These are phyloP conservation scores for Chaetura pelagica DNA, from an alignment of 2,113 vertebrate species.

Conservation along the genomic window DNA sequence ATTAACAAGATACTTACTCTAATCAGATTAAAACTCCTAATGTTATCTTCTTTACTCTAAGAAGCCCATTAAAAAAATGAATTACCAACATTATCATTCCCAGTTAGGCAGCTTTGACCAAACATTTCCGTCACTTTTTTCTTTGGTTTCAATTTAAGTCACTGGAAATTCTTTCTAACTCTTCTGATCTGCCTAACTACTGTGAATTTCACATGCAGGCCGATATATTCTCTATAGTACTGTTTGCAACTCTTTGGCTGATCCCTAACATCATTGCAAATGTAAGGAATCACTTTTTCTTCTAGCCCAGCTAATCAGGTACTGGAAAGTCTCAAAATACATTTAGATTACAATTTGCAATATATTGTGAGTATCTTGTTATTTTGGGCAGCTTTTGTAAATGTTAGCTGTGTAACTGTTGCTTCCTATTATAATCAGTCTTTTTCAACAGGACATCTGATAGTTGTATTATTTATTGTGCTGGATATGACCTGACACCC, in stretches of 20 bases:
- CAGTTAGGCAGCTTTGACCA: neutral
- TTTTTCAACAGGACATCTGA: neutral
- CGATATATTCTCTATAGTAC: neutral
- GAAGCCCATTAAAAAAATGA: constrained; percentile 38
- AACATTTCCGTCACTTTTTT: neutral
- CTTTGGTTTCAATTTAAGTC: neutral
- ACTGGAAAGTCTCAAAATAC: neutral
- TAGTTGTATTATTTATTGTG: neutral
- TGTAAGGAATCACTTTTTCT: neutral
- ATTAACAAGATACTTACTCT: constrained; percentile 6
- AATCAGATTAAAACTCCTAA: constrained; percentile 31
- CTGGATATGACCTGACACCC: neutral
- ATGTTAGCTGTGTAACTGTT: neutral
- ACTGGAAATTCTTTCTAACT: neutral
- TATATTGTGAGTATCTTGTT: neutral
- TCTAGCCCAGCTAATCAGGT: neutral
- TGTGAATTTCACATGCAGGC: neutral
- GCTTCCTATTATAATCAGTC: neutral
- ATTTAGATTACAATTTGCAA: neutral
- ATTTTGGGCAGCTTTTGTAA: neutral
- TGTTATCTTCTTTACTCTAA: constrained; percentile 44
- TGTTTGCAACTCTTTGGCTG: neutral
- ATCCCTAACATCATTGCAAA: neutral
- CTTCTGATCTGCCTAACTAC: neutral
- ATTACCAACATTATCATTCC: neutral